A percentile compares a stretch with the other conserved stretches of the same genome.
Conservation (phyloP, 2,888 invertebrate species). For the Aspidiotus destructor region DNA sequence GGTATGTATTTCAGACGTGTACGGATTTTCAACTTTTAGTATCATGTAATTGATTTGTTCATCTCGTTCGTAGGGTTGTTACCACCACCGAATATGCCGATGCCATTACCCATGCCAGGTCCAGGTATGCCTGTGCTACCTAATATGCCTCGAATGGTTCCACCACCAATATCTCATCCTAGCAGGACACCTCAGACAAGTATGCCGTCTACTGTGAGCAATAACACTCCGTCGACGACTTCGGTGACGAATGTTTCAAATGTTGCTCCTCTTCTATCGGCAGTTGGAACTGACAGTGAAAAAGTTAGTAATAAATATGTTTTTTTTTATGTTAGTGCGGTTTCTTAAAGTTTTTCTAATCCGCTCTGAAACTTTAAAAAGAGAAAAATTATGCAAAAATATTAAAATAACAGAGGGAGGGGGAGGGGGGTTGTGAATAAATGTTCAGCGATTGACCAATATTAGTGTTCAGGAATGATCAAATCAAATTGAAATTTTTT, state of each 20-base stretch:
- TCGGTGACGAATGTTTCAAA: conserved; percentile 14
- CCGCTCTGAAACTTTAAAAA: too few relatives aligned
- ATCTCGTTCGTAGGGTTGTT: conserved; percentile 12
- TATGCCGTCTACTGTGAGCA: background rate
- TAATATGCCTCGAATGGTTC: conserved; percentile 38
- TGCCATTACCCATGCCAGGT: conserved; percentile 38
- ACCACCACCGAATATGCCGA: conserved; percentile 18
- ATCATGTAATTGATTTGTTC: background rate
- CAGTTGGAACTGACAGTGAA: conserved; percentile 25
- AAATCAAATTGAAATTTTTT: too few relatives aligned
- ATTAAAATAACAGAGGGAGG: too few relatives aligned
- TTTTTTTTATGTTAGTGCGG: too few relatives aligned
- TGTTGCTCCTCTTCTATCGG: conserved; percentile 4
- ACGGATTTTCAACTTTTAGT: background rate
- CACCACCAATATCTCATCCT: conserved; percentile 35
- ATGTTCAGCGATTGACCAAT: too few relatives aligned
- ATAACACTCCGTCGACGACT: conserved; percentile 36
- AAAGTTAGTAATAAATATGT: conserved; percentile 13
- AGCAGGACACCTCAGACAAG: conserved; percentile 35
- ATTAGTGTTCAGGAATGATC: too few relatives aligned
- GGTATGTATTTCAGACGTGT: background rate
- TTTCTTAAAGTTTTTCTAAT: too few relatives aligned
- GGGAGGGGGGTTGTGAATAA: too few relatives aligned
- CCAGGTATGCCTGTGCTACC: conserved; percentile 41
- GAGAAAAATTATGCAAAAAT: too few relatives aligned